Evolutionary conservation across 2,888 invertebrate genomes (phyloP), one percentile per base, ranked within the genome.

Genomic region (Hirtodrosophila duncani): DNA sequence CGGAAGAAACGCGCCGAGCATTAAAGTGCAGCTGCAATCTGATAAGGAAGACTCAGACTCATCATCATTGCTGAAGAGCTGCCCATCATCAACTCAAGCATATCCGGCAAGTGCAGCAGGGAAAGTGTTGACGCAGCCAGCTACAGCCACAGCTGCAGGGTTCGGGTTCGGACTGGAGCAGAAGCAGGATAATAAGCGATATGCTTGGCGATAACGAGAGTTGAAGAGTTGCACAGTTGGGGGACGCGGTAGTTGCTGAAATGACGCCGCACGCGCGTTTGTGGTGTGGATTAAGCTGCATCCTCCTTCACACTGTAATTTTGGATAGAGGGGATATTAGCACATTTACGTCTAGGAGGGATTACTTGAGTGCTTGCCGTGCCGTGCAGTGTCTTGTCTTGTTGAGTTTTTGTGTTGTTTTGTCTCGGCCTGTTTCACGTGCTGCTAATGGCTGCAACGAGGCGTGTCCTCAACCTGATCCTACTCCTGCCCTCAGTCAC

Each of bases 121-220:
- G 50, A 57, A 60, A 75, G 77, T 70, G 74, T 72, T 46, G 72
- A 43, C 38, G 62, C 52, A 44, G 60, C 51, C 60, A 56, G 50
- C 56, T 56, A 61, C 56, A 61, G n/a, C n/a, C n/a, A n/a, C n/a
- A 4, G 26, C 10, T 6, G n/a, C n/a, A n/a, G n/a, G n/a, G n/a
- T n/a, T n/a, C n/a, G n/a, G 20, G 20, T 5, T n/a, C 18, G 16
- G 8, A 3, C 6, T 20, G 7, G 26, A 18, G 23, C 52, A 48
- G 48, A 34, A 49, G 61, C 36, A 39, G 71, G 67, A 58, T 57
- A 81, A 67, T 81, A 75, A 81, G 59, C 64, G 71, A 75, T 48
- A n/a, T n/a, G n/a, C n/a, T n/a, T n/a, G n/a, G 67, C 77, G 74
- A 75, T 81, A 75, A 81, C 81, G 77, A 75, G 65, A 72, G 78